Base-by-base conservation (phyloP, 2,797 vertebrate species). In the Eidolon dupreanum region DNA sequence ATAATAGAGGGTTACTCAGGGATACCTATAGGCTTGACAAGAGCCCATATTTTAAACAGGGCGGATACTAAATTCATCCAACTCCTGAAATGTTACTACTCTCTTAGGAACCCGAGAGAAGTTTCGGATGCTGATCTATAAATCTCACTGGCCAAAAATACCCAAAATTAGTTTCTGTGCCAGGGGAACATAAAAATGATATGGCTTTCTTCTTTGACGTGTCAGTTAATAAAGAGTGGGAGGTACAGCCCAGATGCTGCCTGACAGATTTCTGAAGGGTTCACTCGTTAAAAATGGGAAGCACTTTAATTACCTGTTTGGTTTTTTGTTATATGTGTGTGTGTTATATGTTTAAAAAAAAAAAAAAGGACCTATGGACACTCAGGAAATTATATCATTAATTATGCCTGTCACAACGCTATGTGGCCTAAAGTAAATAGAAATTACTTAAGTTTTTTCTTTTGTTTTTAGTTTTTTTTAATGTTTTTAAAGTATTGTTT, bases 301-400 rank as follows among this genome's bases (percentile, higher is more conserved):
- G 97, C 81, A 26, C 59, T 97, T 98, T 98, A 91, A 94, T 6
- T 96, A 98, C 97, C 73, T 94, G 95, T 96, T 97, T 95, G 94
- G 92, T 33, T 95, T 97, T 92, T 91, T 97, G 93, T 96, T 96
- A 97, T 96, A 87, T 97, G 93, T 97, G 88, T 97, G 88, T 95
- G 78, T 82, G 74, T 86, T 95, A 78, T 70, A 86, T 59, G n/a
- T 38, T 51, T 3, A 65, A 73, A 75, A 53, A 31, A 78, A 59
- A 51, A 31, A 78, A 59, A 57, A 31, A 74, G 68, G 79, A 57
- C 82, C 46, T 94, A 81, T 55, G 71, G 81, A 96, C 94, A 96
- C 65, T 96, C 96, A 97, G 97, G 97, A 98, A 97, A 98, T 98
- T 97, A 96, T 96, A 94, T 88, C 97, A 95, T 98, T 97, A 97